phyloP scores from a whole-genome alignment of 2,888 invertebrate genomes.

The Ornithoptera alexandrae region DNA sequence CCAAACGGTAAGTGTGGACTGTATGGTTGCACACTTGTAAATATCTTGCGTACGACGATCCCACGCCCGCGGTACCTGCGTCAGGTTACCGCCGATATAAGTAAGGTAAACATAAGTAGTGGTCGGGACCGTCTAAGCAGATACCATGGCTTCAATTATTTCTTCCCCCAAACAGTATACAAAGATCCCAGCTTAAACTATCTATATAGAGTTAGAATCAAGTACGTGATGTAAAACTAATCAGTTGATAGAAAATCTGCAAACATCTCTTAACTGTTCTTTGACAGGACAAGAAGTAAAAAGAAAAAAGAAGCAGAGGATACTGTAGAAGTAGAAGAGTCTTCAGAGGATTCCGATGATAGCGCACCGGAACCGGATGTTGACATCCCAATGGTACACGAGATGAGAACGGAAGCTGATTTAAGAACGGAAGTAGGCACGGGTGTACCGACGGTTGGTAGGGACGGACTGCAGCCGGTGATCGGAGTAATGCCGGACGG shows the following conservation, averaged over 20 bases:
- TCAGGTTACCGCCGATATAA: background rate
- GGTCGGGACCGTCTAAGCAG: background rate
- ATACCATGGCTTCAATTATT: too few relatives aligned
- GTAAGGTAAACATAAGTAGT: background rate
- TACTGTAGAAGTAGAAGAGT: slow-evolving; percentile 36
- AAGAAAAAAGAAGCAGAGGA: slow-evolving; percentile 42
- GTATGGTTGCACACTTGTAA: background rate
- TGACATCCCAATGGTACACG: slow-evolving; percentile 9
- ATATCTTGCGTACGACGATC: background rate
- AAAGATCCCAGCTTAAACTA: too few relatives aligned
- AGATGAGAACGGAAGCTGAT: slow-evolving; percentile 32
- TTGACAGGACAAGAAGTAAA: slow-evolving; percentile 48
- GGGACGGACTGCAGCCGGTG: slow-evolving; percentile 3
- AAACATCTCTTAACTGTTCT: background rate
- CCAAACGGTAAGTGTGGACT: slow-evolving; percentile 54
- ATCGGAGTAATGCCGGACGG: slow-evolving; percentile 1
- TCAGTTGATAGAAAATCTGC: background rate
- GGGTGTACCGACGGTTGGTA: background rate
- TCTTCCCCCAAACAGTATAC: too few relatives aligned
- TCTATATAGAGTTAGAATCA: too few relatives aligned
- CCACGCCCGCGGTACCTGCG: background rate
- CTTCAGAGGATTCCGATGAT: slow-evolving; percentile 38
- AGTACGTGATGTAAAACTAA: background rate
- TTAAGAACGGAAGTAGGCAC: background rate
- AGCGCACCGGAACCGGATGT: slow-evolving; percentile 40